phyloP scores from a whole-genome alignment of 2,797 vertebrate species.

The Darevskia mixta region DNA sequence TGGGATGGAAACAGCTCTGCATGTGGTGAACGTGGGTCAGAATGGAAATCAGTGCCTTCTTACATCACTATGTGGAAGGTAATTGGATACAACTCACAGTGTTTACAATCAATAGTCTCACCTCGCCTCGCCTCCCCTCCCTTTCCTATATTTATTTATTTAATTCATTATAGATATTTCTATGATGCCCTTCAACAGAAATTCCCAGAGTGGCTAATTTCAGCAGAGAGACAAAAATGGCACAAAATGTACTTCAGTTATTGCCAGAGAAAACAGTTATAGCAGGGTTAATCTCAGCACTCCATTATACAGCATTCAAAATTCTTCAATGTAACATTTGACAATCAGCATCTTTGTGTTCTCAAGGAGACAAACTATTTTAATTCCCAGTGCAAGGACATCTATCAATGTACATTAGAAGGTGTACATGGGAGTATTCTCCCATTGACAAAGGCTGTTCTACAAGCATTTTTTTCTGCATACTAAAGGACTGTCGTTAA shows the following conservation, averaged over 20 bases:
- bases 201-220: not conserved
- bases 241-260: not conserved
- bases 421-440: not conserved
- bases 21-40: no score
- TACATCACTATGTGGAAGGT: not conserved
- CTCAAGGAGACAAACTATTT: slow-evolving; percentile 48
- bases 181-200: not conserved
- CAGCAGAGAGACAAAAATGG: not conserved
- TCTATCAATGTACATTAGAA: slow-evolving; percentile 21
- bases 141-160: not conserved
- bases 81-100: not conserved
- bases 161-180: not conserved
- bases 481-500: not conserved
- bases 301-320: not conserved
- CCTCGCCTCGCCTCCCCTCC: no score
- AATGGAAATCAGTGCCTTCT: not conserved
- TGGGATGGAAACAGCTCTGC: no score
- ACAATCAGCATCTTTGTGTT: slow-evolving; percentile 38
- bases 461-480: not conserved
- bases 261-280: slow-evolving; percentile 18
- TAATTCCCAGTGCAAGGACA: slow-evolving; percentile 42
- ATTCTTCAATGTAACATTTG: slow-evolving; percentile 10
- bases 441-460: not conserved
- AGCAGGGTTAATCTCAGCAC: slow-evolving; percentile 32
- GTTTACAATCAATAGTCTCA: not conserved